phyloP scores from a whole-genome alignment of 2,797 vertebrate species.

The Chanos chanos region DNA sequence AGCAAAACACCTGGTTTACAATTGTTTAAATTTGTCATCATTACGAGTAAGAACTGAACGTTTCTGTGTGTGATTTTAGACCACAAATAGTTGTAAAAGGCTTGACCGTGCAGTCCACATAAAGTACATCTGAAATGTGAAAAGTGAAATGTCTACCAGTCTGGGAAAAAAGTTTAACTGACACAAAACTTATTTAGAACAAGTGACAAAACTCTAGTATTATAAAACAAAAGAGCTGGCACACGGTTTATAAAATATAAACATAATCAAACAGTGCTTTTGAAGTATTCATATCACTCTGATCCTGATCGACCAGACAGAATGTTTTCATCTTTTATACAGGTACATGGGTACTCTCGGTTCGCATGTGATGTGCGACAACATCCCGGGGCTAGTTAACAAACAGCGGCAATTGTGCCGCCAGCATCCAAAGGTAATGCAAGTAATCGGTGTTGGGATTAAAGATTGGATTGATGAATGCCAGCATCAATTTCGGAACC shows the following conservation, averaged over 20 bases:
- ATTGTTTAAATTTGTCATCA: neutral
- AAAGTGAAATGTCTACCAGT: too few relatives aligned
- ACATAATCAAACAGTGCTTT: too few relatives aligned
- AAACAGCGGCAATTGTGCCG: slow-evolving; percentile 92
- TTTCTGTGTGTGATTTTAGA: neutral
- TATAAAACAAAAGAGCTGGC: too few relatives aligned
- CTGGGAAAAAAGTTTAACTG: too few relatives aligned
- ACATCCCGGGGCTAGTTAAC: slow-evolving; percentile 90
- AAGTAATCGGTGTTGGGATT: slow-evolving; percentile 84
- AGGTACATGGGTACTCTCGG: slow-evolving; percentile 95
- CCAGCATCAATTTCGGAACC: slow-evolving; percentile 90
- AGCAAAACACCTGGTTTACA: neutral
- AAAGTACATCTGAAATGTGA: too few relatives aligned
- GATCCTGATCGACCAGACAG: too few relatives aligned
- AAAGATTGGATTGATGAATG: slow-evolving; percentile 92
- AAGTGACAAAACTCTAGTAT: too few relatives aligned
- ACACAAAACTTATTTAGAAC: too few relatives aligned
- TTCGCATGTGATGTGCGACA: slow-evolving; percentile 94
- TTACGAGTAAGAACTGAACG: neutral
- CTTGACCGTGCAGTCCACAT: too few relatives aligned
- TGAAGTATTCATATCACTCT: too few relatives aligned
- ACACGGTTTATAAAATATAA: too few relatives aligned
- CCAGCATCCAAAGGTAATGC: slow-evolving; percentile 86
- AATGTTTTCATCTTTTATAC: slow-evolving; percentile 41
- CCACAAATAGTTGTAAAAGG: too few relatives aligned